These are phyloP conservation scores for Asobara japonica DNA, from an alignment of 1,140 invertebrate genomes.

Conservation along the genomic window DNA sequence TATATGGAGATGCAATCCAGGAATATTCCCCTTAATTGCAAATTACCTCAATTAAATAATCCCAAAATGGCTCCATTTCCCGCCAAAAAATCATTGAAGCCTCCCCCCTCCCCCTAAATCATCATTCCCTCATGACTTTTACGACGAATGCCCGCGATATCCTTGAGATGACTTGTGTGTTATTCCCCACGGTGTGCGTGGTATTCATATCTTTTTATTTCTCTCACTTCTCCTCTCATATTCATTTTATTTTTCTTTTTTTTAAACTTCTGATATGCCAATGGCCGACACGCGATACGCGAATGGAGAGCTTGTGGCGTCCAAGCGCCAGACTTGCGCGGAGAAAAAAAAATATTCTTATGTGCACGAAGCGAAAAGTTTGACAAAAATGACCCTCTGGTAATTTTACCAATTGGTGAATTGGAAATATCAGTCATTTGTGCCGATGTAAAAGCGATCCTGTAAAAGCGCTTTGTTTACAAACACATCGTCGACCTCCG, in stretches of 20 bases:
- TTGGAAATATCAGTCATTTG: too few relatives aligned
- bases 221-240: not conserved
- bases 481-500: too few relatives aligned
- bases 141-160: not conserved
- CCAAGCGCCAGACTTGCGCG: slow-evolving; percentile 10
- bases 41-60: too few relatives aligned
- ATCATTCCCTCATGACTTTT: not conserved
- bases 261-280: not conserved
- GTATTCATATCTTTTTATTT: slow-evolving; percentile 4
- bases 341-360: not conserved
- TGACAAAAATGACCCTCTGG: too few relatives aligned
- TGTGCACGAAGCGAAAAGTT: too few relatives aligned
- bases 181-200: not conserved
- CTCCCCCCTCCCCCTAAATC: not conserved
- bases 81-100: not conserved
- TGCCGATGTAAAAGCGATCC: too few relatives aligned
- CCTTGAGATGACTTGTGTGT: slow-evolving; percentile 3
- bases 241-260: not conserved
- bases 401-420: too few relatives aligned
- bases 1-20: too few relatives aligned
- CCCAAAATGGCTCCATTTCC: not conserved
- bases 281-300: slow-evolving; percentile 10
- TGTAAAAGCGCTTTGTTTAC: too few relatives aligned
- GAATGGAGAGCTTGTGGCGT: slow-evolving; percentile 7
- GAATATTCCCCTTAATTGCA: too few relatives aligned